Evolutionary conservation across 1,140 invertebrate genomes (phyloP).

Genomic region (Bombus pascuorum): DNA sequence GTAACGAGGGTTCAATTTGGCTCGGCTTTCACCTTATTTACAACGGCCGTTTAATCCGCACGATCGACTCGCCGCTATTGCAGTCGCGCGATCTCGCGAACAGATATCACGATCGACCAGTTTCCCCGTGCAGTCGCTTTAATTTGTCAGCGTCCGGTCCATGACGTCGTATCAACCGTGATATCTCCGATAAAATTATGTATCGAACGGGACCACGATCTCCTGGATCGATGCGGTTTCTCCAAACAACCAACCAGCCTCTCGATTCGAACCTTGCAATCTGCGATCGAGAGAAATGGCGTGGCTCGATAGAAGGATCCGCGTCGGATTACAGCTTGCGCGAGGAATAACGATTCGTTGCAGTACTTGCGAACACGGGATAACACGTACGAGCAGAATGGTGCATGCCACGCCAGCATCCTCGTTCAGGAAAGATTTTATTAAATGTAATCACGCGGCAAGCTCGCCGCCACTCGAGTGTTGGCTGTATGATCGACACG

Average conservation of each 20-base stretch:
- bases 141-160: slow-evolving; percentile 36
- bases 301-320: slow-evolving; percentile 12
- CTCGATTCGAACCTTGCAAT: slow-evolving; percentile 23
- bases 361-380: neutral
- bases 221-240: neutral
- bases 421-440: neutral
- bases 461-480: neutral
- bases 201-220: slow-evolving; percentile 16
- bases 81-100: neutral
- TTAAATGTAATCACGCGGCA: slow-evolving; percentile 14
- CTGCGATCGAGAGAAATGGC: slow-evolving; percentile 18
- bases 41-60: slow-evolving; percentile 27
- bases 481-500: slow-evolving; percentile 10
- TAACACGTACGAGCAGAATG: neutral
- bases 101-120: slow-evolving; percentile 23
- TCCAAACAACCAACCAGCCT: neutral
- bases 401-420: neutral
- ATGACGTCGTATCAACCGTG: neutral
- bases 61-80: slow-evolving; percentile 22
- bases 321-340: slow-evolving; percentile 11
- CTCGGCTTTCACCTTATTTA: slow-evolving; percentile 36
- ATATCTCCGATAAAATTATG: slow-evolving; percentile 33
- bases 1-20: slow-evolving; percentile 30
- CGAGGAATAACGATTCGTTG: slow-evolving; percentile 23
- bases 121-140: neutral